These are phyloP conservation scores for Acropora yongei DNA, from an alignment of 64 coral and sea anemone genomes.

Conservation along the genomic window DNA sequence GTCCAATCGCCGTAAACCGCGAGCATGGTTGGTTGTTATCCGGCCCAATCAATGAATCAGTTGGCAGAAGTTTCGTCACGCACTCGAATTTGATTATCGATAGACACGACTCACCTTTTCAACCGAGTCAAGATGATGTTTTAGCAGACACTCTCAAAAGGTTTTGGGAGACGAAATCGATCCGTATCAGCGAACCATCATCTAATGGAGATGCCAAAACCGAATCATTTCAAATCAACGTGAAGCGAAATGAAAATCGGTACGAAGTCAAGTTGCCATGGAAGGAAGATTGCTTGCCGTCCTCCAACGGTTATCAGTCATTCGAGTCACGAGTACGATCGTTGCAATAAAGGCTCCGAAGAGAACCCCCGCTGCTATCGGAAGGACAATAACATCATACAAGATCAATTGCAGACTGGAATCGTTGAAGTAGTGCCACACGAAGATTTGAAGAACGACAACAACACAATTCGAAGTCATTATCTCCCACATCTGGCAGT, in stretches of 20 bases:
- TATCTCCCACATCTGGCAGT: constrained; percentile 52
- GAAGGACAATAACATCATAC: constrained; percentile 37
- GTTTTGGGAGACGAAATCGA: constrained; percentile 40
- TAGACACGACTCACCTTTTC: not conserved
- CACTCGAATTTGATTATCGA: constrained; percentile 42
- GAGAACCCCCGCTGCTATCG: not conserved
- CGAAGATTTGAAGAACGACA: not conserved
- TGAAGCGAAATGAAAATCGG: constrained; percentile 13
- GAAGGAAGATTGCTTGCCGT: not conserved
- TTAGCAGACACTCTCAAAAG: constrained; percentile 1
- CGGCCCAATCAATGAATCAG: not conserved
- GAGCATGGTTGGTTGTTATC: constrained; percentile 46
- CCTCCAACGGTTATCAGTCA: constrained; percentile 3
- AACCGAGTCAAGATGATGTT: constrained; percentile 7
- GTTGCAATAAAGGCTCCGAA: not conserved
- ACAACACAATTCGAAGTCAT: not conserved
- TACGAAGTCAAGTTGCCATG: constrained; percentile 23
- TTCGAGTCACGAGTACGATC: not conserved
- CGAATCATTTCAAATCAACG: constrained; percentile 21
- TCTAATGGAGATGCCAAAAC: not conserved
- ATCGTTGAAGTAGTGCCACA: not conserved
- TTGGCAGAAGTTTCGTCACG: not conserved
- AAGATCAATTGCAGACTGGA: constrained; percentile 18
- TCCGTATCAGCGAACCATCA: not conserved
- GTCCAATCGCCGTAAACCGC: constrained; percentile 18